Base-by-base conservation (phyloP, 64 coral and sea anemone species). In the Actinia equina region DNA sequence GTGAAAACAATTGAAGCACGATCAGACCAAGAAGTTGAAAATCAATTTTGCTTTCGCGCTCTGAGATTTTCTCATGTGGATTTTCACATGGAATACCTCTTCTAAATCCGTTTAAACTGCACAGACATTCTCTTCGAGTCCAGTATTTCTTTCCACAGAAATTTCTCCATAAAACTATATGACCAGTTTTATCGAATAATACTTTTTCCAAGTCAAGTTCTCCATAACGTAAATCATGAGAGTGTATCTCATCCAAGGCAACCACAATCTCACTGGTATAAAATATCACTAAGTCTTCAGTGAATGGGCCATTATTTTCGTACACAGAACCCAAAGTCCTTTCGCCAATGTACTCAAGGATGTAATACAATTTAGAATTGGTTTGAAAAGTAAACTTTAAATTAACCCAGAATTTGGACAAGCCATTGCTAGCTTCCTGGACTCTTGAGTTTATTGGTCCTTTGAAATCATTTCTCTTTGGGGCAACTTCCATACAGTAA, bases 101-200 rank as follows among this genome's bases (percentile, higher is more conserved):
- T 26, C 9, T 27, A 52, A 92, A 91, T 3, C 89, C 88, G 56
- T 76, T 17, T 23, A 92, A 52, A 80, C 56, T 80, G 60, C 96
- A 98, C 56, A 92, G 59, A 22, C 96, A 98, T 56, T 98, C 96
- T 0, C 58, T 49, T 37, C 86, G 76, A 77, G 87, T 87, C 96
- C 96, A 98, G 22, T 98, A 98, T 70, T 89, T 84, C 23, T 92
- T 94, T 14, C 96, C 96, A 45, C 90, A 92, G 84, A 98, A 94
- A 65, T 77, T 87, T 8, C 96, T 71, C 93, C 92, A 98, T 44
- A 98, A 43, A 27, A 92, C 63, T 20, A 92, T 71, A 77, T 94
- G 93, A 3, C 96, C 93, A 15, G 85, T 87, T 23, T 54, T 45
- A 88, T 98, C 93, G 12, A 94, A 43, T 16, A 87, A 77, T 4